Evolutionary conservation across 2,797 vertebrate genomes (phyloP).

Genomic region (Dendrocincla fuliginosa): DNA sequence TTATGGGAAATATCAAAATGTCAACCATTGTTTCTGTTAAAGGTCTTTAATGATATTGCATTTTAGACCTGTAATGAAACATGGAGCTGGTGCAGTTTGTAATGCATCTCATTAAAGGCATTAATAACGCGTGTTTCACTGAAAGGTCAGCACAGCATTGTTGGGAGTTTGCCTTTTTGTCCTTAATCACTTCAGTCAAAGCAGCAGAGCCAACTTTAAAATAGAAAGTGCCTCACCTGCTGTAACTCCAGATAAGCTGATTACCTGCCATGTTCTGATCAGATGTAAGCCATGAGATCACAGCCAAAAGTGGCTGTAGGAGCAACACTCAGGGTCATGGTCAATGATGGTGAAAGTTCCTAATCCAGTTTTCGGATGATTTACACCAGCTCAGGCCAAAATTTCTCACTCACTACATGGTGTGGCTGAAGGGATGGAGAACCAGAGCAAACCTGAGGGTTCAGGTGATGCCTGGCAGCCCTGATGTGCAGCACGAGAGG

Average conservation of each 20-base stretch:
- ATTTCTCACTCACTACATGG: not conserved
- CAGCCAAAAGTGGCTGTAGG: not conserved
- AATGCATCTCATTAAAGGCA: conserved; percentile 83
- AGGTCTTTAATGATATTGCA: conserved; percentile 80
- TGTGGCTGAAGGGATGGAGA: not conserved
- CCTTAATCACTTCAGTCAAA: conserved; percentile 73
- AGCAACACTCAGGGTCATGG: not conserved
- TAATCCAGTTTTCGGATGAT: not conserved
- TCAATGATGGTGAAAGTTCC: not conserved
- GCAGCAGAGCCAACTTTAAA: conserved; percentile 29
- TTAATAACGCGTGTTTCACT: conserved; percentile 76
- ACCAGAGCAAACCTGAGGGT: not conserved
- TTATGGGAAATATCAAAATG: conserved; percentile 83
- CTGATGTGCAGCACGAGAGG: not conserved
- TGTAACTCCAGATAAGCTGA: not conserved
- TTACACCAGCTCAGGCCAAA: not conserved
- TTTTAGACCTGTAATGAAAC: conserved; percentile 81
- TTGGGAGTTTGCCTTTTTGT: conserved; percentile 64
- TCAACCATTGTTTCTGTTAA: conserved; percentile 82
- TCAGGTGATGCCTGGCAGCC: not conserved
- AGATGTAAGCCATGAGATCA: not conserved
- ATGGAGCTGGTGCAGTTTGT: conserved; percentile 70
- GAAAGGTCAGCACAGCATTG: conserved; percentile 81
- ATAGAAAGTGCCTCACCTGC: not conserved
- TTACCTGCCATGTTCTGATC: not conserved